Evolutionary conservation across 1,140 invertebrate genomes (phyloP).

Genomic region (Caenorhabditis briggsae): DNA sequence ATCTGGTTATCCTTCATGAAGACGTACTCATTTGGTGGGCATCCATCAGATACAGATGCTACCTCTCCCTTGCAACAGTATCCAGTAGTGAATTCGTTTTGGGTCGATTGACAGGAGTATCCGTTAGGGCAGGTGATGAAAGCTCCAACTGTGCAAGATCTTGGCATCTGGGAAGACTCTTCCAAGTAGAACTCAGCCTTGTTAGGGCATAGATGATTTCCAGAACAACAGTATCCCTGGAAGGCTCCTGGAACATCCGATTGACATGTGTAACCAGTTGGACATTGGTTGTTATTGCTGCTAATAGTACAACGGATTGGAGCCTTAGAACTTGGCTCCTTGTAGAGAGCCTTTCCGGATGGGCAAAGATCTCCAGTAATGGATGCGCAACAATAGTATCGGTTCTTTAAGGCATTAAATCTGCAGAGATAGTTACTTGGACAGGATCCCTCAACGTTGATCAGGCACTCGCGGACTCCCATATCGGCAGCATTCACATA

Average conservation of each 20-base stretch:
- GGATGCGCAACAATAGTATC: conserved; percentile 77
- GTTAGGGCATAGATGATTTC: conserved; percentile 73
- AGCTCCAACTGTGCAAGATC: conserved; percentile 75
- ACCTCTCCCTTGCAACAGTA: conserved; percentile 76
- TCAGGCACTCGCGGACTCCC: conserved; percentile 75
- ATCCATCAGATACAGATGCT: conserved; percentile 73
- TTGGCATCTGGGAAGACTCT: conserved; percentile 74
- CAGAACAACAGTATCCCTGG: conserved; percentile 77
- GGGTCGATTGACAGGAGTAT: conserved; percentile 74
- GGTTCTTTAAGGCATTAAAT: conserved; percentile 74
- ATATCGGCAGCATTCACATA: conserved; percentile 77
- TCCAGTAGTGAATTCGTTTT: conserved; percentile 76
- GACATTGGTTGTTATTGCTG: conserved; percentile 74
- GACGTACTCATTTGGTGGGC: conserved; percentile 77
- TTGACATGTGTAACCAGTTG: conserved; percentile 71
- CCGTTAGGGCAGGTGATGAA: conserved; percentile 77
- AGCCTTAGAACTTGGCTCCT: conserved; percentile 75
- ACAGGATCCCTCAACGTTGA: conserved; percentile 76
- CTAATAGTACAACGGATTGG: conserved; percentile 76
- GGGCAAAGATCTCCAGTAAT: conserved; percentile 77
- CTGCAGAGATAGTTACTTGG: conserved; percentile 75
- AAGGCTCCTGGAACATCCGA: conserved; percentile 75
- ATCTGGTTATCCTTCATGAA: conserved; percentile 78
- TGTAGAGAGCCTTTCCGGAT: conserved; percentile 73
- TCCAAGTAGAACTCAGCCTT: conserved; percentile 77